Conservation (phyloP, 2,113 vertebrate species). For the Sciurus niger region DNA sequence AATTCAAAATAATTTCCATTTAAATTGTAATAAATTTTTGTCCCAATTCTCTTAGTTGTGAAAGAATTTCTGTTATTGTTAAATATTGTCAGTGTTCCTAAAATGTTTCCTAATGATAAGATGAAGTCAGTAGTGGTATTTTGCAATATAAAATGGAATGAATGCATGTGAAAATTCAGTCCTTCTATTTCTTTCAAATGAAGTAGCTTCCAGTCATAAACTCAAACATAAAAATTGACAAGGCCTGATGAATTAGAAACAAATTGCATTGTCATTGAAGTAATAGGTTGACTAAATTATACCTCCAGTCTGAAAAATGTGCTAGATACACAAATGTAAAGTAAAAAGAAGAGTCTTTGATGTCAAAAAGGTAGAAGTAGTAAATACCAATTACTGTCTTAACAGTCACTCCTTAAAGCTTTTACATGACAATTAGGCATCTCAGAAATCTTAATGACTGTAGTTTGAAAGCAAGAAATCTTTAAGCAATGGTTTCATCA, state of each 20-base stretch:
- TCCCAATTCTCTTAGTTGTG: slow-evolving; percentile 24
- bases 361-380: slow-evolving; percentile 69
- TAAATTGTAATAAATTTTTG: slow-evolving; percentile 59
- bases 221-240: slow-evolving; percentile 63
- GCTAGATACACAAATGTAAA: slow-evolving; percentile 54
- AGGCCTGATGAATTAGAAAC: slow-evolving; percentile 73
- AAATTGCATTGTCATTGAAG: slow-evolving; percentile 70
- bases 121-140: not conserved
- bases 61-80: slow-evolving; percentile 34
- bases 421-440: slow-evolving; percentile 57
- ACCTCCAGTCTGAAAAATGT: slow-evolving; percentile 54
- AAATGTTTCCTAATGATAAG: slow-evolving; percentile 48
- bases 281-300: slow-evolving; percentile 67
- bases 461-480: slow-evolving; percentile 51
- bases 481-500: not conserved
- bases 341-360: slow-evolving; percentile 40
- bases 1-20: slow-evolving; percentile 42
- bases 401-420: slow-evolving; percentile 61
- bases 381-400: slow-evolving; percentile 68
- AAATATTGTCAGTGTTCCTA: slow-evolving; percentile 35
- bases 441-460: slow-evolving; percentile 55
- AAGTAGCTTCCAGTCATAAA: slow-evolving; percentile 55
- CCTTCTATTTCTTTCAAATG: slow-evolving; percentile 46
- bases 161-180: slow-evolving; percentile 11
- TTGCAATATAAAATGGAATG: not conserved